Evolutionary conservation across 2,113 vertebrate species (phyloP).

Genomic region (Pachyramphus minor): DNA sequence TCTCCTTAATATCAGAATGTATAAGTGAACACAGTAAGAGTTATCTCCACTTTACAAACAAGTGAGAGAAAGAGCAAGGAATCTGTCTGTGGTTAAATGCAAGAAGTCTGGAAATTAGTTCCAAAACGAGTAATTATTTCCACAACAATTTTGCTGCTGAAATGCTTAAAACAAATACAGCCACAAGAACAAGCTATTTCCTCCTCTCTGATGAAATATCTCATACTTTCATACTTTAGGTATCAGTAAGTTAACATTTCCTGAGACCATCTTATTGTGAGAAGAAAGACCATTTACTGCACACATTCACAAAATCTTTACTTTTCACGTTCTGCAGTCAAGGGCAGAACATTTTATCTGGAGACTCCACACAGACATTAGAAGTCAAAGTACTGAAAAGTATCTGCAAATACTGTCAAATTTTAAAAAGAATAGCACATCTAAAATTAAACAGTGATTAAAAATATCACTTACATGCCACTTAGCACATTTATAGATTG

Average conservation of each 20-base stretch:
- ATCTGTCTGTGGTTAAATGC: neutral
- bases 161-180: neutral
- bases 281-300: neutral
- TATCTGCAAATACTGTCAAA: neutral
- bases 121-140: neutral
- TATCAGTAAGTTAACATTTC: neutral
- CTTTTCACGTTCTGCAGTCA: neutral
- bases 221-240: neutral
- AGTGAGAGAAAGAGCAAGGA: neutral
- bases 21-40: neutral
- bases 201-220: neutral
- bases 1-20: neutral
- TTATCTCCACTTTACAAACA: neutral
- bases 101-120: neutral
- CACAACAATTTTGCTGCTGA: neutral
- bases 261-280: neutral
- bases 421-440: neutral
- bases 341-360: neutral
- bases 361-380: neutral
- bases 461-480: slow-evolving; percentile 86
- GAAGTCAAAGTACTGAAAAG: neutral
- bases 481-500: slow-evolving; percentile 84
- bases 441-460: neutral
- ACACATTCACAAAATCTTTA: neutral
- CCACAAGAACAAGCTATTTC: neutral